These are phyloP conservation scores for Heliconius ismenius DNA, from an alignment of 2,888 invertebrate genomes.

Conservation along the genomic window DNA sequence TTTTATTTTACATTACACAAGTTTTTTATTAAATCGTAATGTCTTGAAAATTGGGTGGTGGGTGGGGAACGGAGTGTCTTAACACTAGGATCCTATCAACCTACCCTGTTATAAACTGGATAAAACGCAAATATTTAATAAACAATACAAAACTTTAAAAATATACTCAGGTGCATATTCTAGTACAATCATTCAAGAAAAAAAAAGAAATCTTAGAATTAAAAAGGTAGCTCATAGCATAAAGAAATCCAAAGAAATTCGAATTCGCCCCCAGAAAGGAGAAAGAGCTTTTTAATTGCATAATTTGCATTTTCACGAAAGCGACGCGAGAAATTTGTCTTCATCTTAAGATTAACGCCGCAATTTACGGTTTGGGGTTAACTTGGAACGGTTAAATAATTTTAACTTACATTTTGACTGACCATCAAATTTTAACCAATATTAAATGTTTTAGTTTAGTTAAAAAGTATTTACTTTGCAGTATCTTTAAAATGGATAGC, in stretches of 20 bases:
- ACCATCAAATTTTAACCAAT: neutral
- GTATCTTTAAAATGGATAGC: no score
- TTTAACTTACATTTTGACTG: neutral
- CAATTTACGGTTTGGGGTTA: conserved; percentile 27
- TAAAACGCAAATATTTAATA: no score
- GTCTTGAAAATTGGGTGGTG: no score
- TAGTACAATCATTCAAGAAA: no score
- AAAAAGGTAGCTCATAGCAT: conserved; percentile 12
- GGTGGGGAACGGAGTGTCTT: no score
- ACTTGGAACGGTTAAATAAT: conserved; percentile 6
- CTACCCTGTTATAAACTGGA: no score
- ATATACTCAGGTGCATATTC: no score
- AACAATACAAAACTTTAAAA: neutral
- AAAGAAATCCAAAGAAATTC: conserved; percentile 25
- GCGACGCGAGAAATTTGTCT: conserved; percentile 27
- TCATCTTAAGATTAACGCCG: conserved; percentile 25
- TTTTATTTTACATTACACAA: no score
- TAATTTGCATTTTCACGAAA: conserved; percentile 30
- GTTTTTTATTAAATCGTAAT: no score
- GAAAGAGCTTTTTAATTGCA: conserved; percentile 27
- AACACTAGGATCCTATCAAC: no score
- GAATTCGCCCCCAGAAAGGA: conserved; percentile 21
- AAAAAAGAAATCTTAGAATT: neutral
- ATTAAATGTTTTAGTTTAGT: neutral
- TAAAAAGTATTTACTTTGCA: no score